Evolutionary conservation across 2,888 invertebrate genomes (phyloP).

Genomic region (Synergus japonicus): DNA sequence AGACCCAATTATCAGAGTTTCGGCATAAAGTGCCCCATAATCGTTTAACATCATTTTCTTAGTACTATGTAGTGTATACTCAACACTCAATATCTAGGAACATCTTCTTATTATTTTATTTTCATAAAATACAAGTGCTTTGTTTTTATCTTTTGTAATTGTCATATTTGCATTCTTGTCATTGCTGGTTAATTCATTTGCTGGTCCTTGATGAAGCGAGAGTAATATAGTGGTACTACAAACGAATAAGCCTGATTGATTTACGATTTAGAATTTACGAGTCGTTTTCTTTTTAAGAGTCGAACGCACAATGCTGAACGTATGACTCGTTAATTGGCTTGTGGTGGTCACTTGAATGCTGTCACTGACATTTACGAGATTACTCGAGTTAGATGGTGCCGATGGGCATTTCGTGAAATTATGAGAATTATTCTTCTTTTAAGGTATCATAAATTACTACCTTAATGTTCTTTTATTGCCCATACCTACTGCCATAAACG

Average conservation of each 20-base stretch:
- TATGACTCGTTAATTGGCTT: background rate
- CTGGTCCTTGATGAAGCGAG: background rate
- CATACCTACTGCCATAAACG: background rate
- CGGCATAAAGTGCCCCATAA: background rate
- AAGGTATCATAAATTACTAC: background rate
- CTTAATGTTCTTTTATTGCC: background rate
- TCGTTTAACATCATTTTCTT: background rate
- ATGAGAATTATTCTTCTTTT: background rate
- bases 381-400: background rate
- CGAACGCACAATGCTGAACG: background rate
- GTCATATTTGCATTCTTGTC: background rate
- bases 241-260: too few species aligned
- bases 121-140: too few species aligned
- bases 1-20: background rate
- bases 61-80: background rate
- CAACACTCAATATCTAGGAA: background rate
- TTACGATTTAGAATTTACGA: background rate
- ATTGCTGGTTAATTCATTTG: background rate
- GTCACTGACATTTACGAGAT: slow-evolving; percentile 7
- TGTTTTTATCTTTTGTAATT: background rate
- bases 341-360: background rate
- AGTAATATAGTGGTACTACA: background rate
- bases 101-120: background rate
- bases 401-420: background rate
- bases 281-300: background rate